Evolutionary conservation across 64 coral and sea anemone genomes (phyloP).

Genomic region (Catalaphyllia jardinei): DNA sequence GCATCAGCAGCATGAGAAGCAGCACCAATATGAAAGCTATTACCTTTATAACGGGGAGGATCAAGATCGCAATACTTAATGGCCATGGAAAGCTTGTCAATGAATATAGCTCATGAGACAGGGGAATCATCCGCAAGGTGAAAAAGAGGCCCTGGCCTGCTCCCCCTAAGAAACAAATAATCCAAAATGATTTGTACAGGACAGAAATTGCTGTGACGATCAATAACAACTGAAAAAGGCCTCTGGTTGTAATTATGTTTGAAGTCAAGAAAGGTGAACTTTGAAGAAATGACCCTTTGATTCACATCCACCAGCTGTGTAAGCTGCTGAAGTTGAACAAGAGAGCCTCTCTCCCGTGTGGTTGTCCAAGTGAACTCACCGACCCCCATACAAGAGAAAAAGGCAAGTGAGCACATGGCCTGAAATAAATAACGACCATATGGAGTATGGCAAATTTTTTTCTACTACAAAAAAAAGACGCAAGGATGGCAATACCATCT

Average conservation of each 20-base stretch:
- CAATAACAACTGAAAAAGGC: slow-evolving; percentile 23
- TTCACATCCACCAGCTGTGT: neutral
- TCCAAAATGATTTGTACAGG: slow-evolving; percentile 21
- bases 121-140: neutral
- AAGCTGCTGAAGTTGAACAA: neutral
- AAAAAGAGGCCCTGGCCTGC: slow-evolving; percentile 13
- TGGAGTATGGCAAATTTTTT: too few species aligned
- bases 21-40: slow-evolving; percentile 47
- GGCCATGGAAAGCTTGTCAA: slow-evolving; percentile 11
- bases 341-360: slow-evolving; percentile 6
- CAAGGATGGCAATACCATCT: too few species aligned
- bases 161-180: slow-evolving; percentile 7
- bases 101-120: slow-evolving; percentile 16
- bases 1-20: slow-evolving; percentile 29
- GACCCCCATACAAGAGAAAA: neutral
- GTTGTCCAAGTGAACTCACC: neutral
- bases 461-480: too few species aligned
- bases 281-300: neutral
- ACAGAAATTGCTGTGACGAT: slow-evolving; percentile 15
- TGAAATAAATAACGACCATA: slow-evolving; percentile 32
- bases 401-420: slow-evolving; percentile 12
- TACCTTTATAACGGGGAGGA: slow-evolving; percentile 30
- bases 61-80: neutral
- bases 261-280: neutral
- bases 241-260: neutral